Evolutionary conservation across 2,888 invertebrate genomes (phyloP).

Genomic region (Teinopalpus imperialis): DNA sequence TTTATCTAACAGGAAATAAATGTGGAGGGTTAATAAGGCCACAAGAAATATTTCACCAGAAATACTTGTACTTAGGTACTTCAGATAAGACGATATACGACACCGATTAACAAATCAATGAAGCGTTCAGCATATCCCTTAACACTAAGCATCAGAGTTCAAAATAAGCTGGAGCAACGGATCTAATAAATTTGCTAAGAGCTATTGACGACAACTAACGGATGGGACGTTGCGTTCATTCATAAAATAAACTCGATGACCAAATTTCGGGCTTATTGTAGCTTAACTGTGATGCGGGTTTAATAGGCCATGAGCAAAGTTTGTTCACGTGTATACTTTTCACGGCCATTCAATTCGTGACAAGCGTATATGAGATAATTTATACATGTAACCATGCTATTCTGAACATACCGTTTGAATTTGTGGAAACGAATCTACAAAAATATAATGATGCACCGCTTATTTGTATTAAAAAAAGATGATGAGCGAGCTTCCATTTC

Average conservation of each 20-base stretch:
- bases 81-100: constrained; percentile 32
- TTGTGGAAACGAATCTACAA: too few species aligned
- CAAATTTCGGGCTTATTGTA: too few species aligned
- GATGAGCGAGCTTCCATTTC: too few species aligned
- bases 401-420: too few species aligned
- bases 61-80: constrained; percentile 4
- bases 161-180: not conserved
- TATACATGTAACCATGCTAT: too few species aligned
- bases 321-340: too few species aligned
- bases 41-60: constrained; percentile 10
- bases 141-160: not conserved
- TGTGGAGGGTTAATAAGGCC: constrained; percentile 10
- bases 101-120: constrained; percentile 26
- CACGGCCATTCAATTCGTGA: too few species aligned
- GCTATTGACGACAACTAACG: constrained; percentile 40
- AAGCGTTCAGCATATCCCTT: not conserved
- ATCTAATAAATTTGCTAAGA: constrained; percentile 31
- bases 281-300: too few species aligned
- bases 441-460: too few species aligned
- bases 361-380: too few species aligned
- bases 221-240: constrained; percentile 42
- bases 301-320: too few species aligned
- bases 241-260: constrained; percentile 1
- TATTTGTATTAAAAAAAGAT: too few species aligned
- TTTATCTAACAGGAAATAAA: constrained; percentile 21